phyloP scores from a whole-genome alignment of 2,113 vertebrate genomes.

The Misgurnus mizolepis region DNA sequence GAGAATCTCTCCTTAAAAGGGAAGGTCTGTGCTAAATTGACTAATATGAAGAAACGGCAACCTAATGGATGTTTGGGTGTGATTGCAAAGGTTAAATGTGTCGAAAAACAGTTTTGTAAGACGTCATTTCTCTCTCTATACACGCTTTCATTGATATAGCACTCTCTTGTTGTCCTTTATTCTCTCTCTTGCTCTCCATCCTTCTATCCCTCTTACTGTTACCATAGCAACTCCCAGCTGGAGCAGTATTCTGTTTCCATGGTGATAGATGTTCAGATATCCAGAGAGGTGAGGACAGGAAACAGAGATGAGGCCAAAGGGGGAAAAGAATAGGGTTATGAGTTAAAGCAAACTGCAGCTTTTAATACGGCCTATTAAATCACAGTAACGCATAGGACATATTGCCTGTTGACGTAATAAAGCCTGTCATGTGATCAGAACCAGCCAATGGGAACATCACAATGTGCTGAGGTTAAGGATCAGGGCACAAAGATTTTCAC shows the following conservation, averaged over 20 bases:
- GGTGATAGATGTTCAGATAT: constrained; percentile 69
- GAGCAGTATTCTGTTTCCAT: constrained; percentile 78
- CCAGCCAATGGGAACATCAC: background rate
- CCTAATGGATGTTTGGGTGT: constrained; percentile 1
- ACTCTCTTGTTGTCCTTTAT: constrained; percentile 48
- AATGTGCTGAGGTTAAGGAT: background rate
- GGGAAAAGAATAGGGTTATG: constrained; percentile 55
- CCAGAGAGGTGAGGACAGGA: constrained; percentile 64
- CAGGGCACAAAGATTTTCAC: background rate
- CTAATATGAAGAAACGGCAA: background rate
- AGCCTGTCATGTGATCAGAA: background rate
- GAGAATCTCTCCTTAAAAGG: background rate
- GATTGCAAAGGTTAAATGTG: constrained; percentile 27
- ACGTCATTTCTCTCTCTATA: background rate
- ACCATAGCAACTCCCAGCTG: constrained; percentile 75
- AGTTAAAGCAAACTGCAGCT: constrained; percentile 56
- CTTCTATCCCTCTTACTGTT: constrained; percentile 63
- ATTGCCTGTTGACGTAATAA: background rate
- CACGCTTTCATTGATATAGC: constrained; percentile 72
- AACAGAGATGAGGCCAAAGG: constrained; percentile 43
- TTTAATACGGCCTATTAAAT: constrained; percentile 51
- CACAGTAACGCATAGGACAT: background rate
- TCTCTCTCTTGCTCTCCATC: constrained; percentile 53
- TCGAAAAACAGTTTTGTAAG: background rate
- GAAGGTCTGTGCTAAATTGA: background rate